phyloP scores from a whole-genome alignment of 2,888 invertebrate genomes.

The Drosophila imparisetae region DNA sequence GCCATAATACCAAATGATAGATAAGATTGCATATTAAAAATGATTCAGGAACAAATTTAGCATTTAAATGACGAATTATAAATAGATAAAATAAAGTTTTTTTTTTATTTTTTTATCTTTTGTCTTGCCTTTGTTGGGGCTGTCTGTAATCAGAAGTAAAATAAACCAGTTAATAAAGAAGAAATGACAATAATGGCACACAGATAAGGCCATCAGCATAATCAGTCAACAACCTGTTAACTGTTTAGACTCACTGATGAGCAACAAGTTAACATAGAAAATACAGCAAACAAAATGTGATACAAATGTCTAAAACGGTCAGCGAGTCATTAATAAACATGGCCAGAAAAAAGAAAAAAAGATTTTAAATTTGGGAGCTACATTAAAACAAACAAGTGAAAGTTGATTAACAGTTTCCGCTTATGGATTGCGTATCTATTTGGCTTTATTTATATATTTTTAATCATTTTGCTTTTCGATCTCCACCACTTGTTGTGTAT shows the following conservation, averaged over 20 bases:
- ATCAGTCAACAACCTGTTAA: conserved; percentile 57
- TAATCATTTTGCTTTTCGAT: neutral
- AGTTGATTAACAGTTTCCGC: conserved; percentile 77
- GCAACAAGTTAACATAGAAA: conserved; percentile 16
- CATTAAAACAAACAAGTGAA: conserved; percentile 59
- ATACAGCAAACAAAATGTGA: conserved; percentile 10
- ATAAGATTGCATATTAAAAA: conserved; percentile 30
- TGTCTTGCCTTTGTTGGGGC: conserved; percentile 3
- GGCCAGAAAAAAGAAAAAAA: conserved; percentile 12
- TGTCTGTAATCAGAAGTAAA: conserved; percentile 25
- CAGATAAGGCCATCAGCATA: conserved; percentile 34
- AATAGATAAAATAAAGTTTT: conserved; percentile 29
- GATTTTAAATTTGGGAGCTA: conserved; percentile 13
- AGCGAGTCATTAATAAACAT: conserved; percentile 37
- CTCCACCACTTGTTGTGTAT: neutral
- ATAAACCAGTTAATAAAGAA: conserved; percentile 24
- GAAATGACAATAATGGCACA: conserved; percentile 31
- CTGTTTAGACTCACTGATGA: conserved; percentile 7
- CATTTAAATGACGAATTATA: conserved; percentile 43
- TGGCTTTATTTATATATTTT: conserved; percentile 5
- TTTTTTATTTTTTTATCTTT: conserved; percentile 6
- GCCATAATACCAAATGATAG: conserved; percentile 24
- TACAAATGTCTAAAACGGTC: conserved; percentile 19
- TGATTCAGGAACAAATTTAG: conserved; percentile 6
- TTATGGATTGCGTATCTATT: conserved; percentile 45